Conservation (phyloP, 2,797 vertebrate genomes). For the Hydrophis major region DNA sequence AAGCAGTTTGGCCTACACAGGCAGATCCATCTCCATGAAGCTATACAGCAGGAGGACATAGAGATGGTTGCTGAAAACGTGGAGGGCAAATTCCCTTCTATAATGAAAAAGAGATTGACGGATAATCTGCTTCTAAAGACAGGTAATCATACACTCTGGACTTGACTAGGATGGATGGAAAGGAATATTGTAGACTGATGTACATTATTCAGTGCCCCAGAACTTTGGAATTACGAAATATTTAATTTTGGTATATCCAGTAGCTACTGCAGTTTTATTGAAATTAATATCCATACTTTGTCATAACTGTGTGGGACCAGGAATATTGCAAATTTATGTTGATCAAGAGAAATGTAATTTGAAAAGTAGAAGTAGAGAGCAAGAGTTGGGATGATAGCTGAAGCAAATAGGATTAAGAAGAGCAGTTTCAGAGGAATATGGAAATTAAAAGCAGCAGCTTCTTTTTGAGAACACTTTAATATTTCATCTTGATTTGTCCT, state of each 20-base stretch:
- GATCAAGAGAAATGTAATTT: not conserved
- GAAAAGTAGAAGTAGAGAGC: not conserved
- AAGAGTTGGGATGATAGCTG: not conserved
- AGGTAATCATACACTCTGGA: not conserved
- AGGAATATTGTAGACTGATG: too few relatives aligned
- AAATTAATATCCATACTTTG: not conserved
- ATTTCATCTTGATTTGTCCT: not conserved
- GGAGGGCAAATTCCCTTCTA: not conserved
- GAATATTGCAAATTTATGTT: not conserved
- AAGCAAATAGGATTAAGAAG: not conserved
- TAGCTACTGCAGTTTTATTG: not conserved
- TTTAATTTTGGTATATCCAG: not conserved
- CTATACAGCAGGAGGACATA: not conserved
- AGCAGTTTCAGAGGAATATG: not conserved
- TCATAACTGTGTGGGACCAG: not conserved
- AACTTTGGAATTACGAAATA: not conserved
- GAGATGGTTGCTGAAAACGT: not conserved
- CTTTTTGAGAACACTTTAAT: not conserved
- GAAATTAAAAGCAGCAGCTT: not conserved
- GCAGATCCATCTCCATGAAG: constrained; percentile 54
- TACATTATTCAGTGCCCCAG: not conserved
- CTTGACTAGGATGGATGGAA: not conserved
- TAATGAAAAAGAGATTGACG: not conserved
- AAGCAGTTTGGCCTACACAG: constrained; percentile 77
- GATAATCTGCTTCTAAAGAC: not conserved